These are phyloP conservation scores for Drosophila virilis DNA, from an alignment of 1,140 invertebrate species.

Conservation along the genomic window DNA sequence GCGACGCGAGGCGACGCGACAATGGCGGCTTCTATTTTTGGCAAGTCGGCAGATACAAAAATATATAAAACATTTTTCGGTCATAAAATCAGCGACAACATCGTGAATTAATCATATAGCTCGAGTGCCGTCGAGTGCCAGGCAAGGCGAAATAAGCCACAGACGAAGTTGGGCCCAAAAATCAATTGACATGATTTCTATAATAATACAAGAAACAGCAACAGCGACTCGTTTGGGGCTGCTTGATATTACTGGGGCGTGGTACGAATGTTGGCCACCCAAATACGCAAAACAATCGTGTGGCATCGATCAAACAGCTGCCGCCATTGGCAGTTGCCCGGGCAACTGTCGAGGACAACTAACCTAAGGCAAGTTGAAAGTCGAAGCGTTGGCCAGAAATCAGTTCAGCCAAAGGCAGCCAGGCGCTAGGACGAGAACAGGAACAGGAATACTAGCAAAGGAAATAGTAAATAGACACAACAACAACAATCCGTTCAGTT, in stretches of 20 bases:
- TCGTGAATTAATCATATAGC: conserved; percentile 73
- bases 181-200: conserved; percentile 78
- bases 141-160: conserved; percentile 34
- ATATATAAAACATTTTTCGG: conserved; percentile 54
- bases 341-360: conserved; percentile 56
- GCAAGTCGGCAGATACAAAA: conserved; percentile 53
- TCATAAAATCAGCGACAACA: conserved; percentile 76
- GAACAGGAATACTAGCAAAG: neutral
- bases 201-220: conserved; percentile 11
- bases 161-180: conserved; percentile 38
- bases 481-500: neutral
- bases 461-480: neutral
- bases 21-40: conserved; percentile 57
- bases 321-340: neutral
- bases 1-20: conserved; percentile 2
- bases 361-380: conserved; percentile 80
- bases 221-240: conserved; percentile 20
- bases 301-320: conserved; percentile 66
- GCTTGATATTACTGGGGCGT: conserved; percentile 54
- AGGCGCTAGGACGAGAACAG: conserved; percentile 43
- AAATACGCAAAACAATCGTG: conserved; percentile 72
- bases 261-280: conserved; percentile 73
- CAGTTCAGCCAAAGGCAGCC: conserved; percentile 63
- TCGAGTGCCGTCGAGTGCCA: conserved; percentile 60
- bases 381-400: conserved; percentile 73